These are phyloP conservation scores for Drepana arcuata DNA, from an alignment of 1,140 invertebrate genomes.

Conservation along the genomic window DNA sequence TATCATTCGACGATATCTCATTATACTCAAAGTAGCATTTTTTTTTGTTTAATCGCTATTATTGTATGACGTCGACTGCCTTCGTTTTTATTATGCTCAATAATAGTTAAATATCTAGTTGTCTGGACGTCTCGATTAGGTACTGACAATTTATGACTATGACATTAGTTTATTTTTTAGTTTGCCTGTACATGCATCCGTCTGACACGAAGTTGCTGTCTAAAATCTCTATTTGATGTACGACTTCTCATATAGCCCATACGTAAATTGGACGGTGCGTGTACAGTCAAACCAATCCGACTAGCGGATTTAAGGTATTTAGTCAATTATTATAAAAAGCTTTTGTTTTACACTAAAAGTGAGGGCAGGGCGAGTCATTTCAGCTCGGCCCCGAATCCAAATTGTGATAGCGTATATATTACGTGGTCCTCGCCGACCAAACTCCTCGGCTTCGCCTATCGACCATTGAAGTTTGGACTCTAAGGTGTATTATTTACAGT, in stretches of 20 bases:
- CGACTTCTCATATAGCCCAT: too few relatives aligned
- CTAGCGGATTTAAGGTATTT: slow-evolving; percentile 51
- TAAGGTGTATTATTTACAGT: too few relatives aligned
- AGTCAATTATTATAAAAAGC: slow-evolving; percentile 67
- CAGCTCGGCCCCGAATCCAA: slow-evolving; percentile 25
- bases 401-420: slow-evolving; percentile 39
- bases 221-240: background rate
- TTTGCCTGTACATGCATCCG: slow-evolving; percentile 1
- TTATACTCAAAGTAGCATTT: slow-evolving; percentile 64
- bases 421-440: too few relatives aligned
- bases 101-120: slow-evolving; percentile 45
- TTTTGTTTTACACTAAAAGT: slow-evolving; percentile 36
- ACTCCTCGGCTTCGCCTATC: slow-evolving; percentile 1
- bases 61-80: slow-evolving; percentile 60
- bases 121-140: slow-evolving; percentile 29
- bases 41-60: slow-evolving; percentile 33
- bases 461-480: background rate
- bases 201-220: background rate
- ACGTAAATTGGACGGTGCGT: background rate
- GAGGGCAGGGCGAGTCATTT: slow-evolving; percentile 39
- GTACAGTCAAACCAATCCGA: background rate
- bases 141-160: slow-evolving; percentile 32
- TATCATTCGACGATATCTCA: slow-evolving; percentile 41
- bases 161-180: slow-evolving; percentile 53
- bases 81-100: slow-evolving; percentile 65